Base-by-base conservation (phyloP, 2,113 vertebrate species). In the Austrofundulus limnaeus region DNA sequence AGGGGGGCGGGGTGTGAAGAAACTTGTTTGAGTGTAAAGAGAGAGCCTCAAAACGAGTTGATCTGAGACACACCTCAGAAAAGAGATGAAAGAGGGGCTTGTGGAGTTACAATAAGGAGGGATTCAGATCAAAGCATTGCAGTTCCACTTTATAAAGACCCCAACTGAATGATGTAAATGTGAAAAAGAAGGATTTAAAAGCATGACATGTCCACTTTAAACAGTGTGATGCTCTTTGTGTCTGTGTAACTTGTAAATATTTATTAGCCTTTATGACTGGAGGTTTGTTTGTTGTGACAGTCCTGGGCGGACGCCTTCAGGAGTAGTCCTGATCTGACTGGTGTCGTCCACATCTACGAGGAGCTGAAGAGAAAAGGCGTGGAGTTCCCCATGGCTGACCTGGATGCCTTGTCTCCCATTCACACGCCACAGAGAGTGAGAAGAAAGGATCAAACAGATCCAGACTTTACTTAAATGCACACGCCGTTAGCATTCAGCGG, bases 231-330 rank as follows among this genome's bases (percentile, higher is more conserved):
- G 47, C 13, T 41, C 15, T 41, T 41, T 34, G 65, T 65, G 59
- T 60, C 47, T 47, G n/a, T 38, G 15, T 1, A 62, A 39, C 39
- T 41, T 71, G 61, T 66, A 64, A 64, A 62, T 78, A 78, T 83
- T 76, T 78, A 67, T 80, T 45, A 45, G 17, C 25, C 21, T 15
- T 15, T 62, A 41, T 52, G 23, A 45, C 62, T 14, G 23, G 34
- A 53, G 21, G 11, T n/a, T 34, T 16, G n/a, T 60, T 51, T 5
- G 49, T 37, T 2, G 1, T n/a, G 69, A 23, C 88, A 99, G 97
- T 95, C 97, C 9, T 99, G 97, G 97, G 97, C 97, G 0, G 97
- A 99, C 58, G 97, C 97, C 41, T 99, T 99, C 82, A 94, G 97
- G 64, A 99, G 97, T 66, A 95, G 96, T 64, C 96, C 97, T 2